Evolutionary conservation across 1,140 invertebrate genomes (phyloP), one percentile per base, ranked within the genome.

Genomic region (Fopius arisanus): DNA sequence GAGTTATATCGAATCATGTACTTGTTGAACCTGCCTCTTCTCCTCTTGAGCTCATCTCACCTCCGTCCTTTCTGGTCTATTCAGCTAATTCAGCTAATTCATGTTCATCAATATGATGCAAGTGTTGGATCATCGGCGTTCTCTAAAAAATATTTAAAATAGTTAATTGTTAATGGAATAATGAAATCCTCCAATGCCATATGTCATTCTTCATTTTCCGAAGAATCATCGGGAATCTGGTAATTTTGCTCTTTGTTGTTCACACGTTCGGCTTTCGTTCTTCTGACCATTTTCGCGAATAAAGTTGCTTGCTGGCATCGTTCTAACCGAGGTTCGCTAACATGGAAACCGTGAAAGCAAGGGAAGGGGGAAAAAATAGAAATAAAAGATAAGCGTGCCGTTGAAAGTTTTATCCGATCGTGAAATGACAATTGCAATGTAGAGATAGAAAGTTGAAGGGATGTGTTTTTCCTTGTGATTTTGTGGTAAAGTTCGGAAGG

Each of bases 1-100:
- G 26, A 71, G 62, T 70, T 70, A 70, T 70, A 70, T 71, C 54
- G 59, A 71, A 33, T 71, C 33, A 71, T 48, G 43, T 71, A 71
- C 69, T 71, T 71, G 69, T 71, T 71, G 69, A 71, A 59, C 69
- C 40, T 71, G 9, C 16, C 37, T 21, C 28, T 54, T 21, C 19
- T 26, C n/a, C 68, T 59, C 51, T 16, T 33, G 16, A n/a, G 48
- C 37, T 51, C 29, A 12, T 23, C 19, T 19, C 2, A 33, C 41
- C 19, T 70, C 10, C 9, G 33, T 70, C 51, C 6, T 16, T 43
- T 69, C 43, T 70, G 41, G 33, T 48, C 14, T 48, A 48, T 2
- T 14, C 3, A 7, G 43, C 43, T 48, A 48, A 48, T 48, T 48
- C 16, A 19, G 43, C 43, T 48, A 48, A 48, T 48, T 48, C 16